Conservation (phyloP, 2,888 invertebrate species). For the Cryptocheilus praepositus region DNA sequence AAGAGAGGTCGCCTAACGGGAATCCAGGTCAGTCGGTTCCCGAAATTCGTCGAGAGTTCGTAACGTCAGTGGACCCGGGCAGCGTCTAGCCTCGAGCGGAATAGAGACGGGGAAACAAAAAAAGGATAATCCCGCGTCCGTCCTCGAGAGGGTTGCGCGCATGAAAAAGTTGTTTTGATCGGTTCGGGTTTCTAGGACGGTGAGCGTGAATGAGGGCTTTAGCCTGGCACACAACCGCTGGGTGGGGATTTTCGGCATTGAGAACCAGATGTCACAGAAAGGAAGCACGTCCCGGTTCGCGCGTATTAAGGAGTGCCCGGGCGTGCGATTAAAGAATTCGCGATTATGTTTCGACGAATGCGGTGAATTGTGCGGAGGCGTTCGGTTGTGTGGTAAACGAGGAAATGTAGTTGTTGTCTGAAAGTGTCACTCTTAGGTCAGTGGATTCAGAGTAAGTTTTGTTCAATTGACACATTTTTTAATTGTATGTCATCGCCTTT, state of each 20-base stretch:
- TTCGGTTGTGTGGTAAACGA: no score
- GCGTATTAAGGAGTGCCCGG: constrained; percentile 37
- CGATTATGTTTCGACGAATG: no score
- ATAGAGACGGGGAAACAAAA: constrained; percentile 22
- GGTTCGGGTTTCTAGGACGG: constrained; percentile 71
- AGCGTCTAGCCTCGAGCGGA: neutral
- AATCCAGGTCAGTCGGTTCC: constrained; percentile 65
- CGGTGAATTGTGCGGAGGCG: no score
- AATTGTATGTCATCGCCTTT: no score
- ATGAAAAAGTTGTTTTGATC: constrained; percentile 72
- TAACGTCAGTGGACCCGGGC: no score
- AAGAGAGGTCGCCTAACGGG: constrained; percentile 21
- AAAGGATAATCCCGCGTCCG: constrained; percentile 63
- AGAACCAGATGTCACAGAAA: constrained; percentile 56
- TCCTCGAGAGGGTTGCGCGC: constrained; percentile 57
- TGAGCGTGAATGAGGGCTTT: constrained; percentile 66
- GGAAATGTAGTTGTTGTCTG: no score
- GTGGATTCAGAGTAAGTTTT: no score
- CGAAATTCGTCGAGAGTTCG: constrained; percentile 47
- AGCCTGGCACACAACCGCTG: constrained; percentile 37
- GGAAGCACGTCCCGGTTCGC: constrained; percentile 38
- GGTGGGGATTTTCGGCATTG: constrained; percentile 19
- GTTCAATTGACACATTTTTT: no score
- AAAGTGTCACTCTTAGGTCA: no score
- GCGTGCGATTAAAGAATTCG: constrained; percentile 45